Conservation (phyloP, 2,113 vertebrate genomes). For the Anhinga rufa region DNA sequence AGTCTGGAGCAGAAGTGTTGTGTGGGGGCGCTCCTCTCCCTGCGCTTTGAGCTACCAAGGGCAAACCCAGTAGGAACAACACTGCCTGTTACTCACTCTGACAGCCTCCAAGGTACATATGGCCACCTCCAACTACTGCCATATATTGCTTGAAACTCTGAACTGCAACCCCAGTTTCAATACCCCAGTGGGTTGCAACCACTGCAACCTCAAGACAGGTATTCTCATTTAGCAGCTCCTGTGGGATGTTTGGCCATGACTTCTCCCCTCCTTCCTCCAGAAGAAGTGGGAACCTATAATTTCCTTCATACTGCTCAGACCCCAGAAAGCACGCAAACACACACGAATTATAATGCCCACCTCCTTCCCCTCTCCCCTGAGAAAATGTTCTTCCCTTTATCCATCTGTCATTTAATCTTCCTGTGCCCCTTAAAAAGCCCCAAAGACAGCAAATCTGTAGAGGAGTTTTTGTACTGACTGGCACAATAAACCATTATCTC, state of each 20-base stretch:
- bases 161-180: neutral
- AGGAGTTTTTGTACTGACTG: neutral
- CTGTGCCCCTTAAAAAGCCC: neutral
- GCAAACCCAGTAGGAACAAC: neutral
- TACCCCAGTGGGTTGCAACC: neutral
- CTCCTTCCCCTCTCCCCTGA: neutral
- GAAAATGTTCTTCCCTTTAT: neutral
- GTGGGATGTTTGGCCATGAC: neutral
- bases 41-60: neutral
- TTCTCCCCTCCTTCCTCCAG: neutral
- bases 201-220: neutral
- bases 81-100: fast-evolving
- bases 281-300: neutral
- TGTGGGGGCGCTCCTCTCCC: too few relatives aligned
- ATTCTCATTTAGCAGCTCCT: neutral
- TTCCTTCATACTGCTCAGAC: neutral
- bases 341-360: neutral
- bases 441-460: neutral
- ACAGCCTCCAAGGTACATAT: neutral
- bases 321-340: neutral
- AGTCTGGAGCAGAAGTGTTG: neutral
- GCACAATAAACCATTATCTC: neutral
- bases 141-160: neutral
- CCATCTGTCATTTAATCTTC: neutral
- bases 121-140: neutral